phyloP scores from a whole-genome alignment of 2,888 invertebrate species.

The Erpobdella octoculata region DNA sequence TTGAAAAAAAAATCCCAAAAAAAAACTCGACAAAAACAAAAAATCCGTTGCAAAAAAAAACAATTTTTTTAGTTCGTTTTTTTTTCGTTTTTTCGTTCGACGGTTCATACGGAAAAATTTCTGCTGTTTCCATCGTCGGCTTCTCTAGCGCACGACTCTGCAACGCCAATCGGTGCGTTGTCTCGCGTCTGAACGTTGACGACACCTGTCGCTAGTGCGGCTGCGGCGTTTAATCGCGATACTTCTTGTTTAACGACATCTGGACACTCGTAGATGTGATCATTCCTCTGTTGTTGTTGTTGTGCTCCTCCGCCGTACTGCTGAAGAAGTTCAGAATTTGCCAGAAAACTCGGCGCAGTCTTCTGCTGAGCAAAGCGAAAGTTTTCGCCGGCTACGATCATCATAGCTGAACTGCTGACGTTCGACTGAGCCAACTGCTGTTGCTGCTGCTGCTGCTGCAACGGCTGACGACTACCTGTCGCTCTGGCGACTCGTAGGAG shows the following conservation, averaged over 20 bases:
- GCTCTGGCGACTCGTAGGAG: slow-evolving; percentile 3
- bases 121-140: background rate
- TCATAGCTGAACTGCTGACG: background rate
- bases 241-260: slow-evolving; percentile 23
- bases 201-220: background rate
- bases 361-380: slow-evolving; percentile 4
- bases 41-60: too few relatives aligned
- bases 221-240: background rate
- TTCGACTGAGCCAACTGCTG: background rate
- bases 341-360: background rate
- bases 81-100: too few relatives aligned
- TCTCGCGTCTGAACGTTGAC: slow-evolving; percentile 4
- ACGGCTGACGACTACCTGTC: background rate
- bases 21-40: too few relatives aligned
- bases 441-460: background rate
- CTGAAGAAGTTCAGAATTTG: background rate
- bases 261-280: slow-evolving; percentile 31
- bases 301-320: too few relatives aligned
- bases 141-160: background rate
- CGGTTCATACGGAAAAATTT: background rate
- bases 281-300: too few relatives aligned
- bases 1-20: too few relatives aligned
- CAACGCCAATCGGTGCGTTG: background rate
- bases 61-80: too few relatives aligned
- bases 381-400: background rate